Evolutionary conservation across 2,888 invertebrate genomes (phyloP), one percentile per base, ranked within the genome.

Genomic region (Perizoma flavofasciatum): DNA sequence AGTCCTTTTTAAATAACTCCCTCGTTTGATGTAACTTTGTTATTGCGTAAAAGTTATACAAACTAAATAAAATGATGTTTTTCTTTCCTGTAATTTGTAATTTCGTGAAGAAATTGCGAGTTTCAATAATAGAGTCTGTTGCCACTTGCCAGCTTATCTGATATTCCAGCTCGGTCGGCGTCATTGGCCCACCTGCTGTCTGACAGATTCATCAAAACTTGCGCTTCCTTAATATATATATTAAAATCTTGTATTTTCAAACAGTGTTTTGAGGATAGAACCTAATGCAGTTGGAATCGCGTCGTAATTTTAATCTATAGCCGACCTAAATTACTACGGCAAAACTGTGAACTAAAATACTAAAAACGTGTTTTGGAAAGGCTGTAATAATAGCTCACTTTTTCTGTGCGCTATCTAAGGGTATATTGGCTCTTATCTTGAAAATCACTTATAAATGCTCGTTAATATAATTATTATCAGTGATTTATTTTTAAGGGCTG

Each of bases 391-490:
- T 61, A 65, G 64, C 55, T 60, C 39, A 60, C 61, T 65, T 64
- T 69, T 68, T 63, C 69, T 61, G 67, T 40, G 49, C 49, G 61
- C 51, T 68, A 67, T 66, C 67, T 59, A 22, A 22, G 22, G 22
- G 22, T 22, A 49, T 65, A 67, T 67, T 64, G 57, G 46, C 53
- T 62, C 40, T 66, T 69, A 72, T 73, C 71, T 57, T 55, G 40
- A 40, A 63, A 66, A 66, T 55, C 59, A 61, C 62, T 59, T 56
- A 61, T 58, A 44, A 55, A 60, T 60, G 56, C 37, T 53, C 35
- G 57, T 43, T 6, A 53, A 55, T 43, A 44, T 59, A 49, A 58
- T 63, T 58, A 44, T 59, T 60, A 11, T 46, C 35, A 35, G 49
- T 44, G 48, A 61, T 61, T 46, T 22, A 3, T 22, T 22, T 2